phyloP scores from a whole-genome alignment of 2,888 invertebrate genomes.

The Lycia hirtaria region DNA sequence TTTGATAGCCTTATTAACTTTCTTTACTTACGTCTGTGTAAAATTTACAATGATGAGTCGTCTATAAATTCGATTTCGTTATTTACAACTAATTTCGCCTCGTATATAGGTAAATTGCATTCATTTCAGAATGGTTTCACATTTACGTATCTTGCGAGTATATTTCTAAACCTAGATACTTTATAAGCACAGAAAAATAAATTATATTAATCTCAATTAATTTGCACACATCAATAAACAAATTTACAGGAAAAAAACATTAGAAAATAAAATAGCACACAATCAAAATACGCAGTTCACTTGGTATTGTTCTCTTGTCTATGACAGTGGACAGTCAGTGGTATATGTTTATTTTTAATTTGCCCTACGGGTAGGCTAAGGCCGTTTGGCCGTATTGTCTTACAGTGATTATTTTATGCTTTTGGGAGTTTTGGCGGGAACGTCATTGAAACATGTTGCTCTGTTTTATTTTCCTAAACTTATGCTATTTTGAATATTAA shows the following conservation, averaged over 20 bases:
- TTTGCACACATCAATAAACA: slow-evolving; percentile 48
- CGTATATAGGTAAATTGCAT: slow-evolving; percentile 15
- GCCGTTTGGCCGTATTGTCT: no score
- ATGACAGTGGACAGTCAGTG: no score
- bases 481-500: no score
- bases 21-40: slow-evolving; percentile 67
- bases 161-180: background rate
- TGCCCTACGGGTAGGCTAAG: background rate
- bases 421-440: no score
- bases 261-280: slow-evolving; percentile 48
- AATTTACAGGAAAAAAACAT: slow-evolving; percentile 49
- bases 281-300: slow-evolving; percentile 72
- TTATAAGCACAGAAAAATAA: background rate
- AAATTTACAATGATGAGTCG: slow-evolving; percentile 21
- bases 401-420: no score
- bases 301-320: slow-evolving; percentile 35
- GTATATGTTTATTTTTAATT: background rate
- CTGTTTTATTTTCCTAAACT: no score
- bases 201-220: slow-evolving; percentile 6
- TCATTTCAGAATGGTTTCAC: slow-evolving; percentile 19
- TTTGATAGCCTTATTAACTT: background rate
- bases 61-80: slow-evolving; percentile 13
- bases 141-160: slow-evolving; percentile 2
- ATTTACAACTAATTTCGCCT: slow-evolving; percentile 17
- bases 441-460: no score